Evolutionary conservation across 2,888 invertebrate genomes (phyloP), one percentile per base, ranked within the genome.

Genomic region (Orchesella flavescens): DNA sequence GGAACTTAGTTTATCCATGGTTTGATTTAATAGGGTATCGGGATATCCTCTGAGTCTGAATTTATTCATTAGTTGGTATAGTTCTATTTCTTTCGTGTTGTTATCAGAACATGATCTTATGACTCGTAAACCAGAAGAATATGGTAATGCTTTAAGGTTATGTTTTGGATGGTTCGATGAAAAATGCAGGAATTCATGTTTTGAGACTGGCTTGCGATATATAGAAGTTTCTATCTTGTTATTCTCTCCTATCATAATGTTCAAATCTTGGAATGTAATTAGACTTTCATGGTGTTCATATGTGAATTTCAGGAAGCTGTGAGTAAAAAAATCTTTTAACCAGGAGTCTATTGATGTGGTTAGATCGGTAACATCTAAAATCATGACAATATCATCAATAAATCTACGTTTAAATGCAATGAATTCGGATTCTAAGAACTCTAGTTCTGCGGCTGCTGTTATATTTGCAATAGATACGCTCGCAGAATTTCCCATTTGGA

Each of bases 391-490:
- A 17, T 78, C 78, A 17, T 78, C 78, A 15, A 71, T 78, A 34
- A 78, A 78, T 15, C 78, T 61, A 7, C 71, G 49, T 24, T 61
- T 68, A 23, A 77, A 77, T 1, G 59, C 12, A 44, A 77, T 77
- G 46, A 34, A 7, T 34, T 34, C 34, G 2, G 34, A 34, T 34
- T 4, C 7, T 2, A 34, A 7, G 7, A 4, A 4, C 23, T 82
- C 43, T 21, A 82, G 17, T 65, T 82, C 82, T 15, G 43, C 24
- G 9, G 69, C 61, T 2, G 75, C 76, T 21, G 82, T 82, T 0
- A 82, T 82, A 13, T 75, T 82, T n/a, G 75, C 75, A 1, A 82
- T 57, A 0, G 75, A 53, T 13, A 81, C 81, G 24, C 82, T 82
- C 7, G 69, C 65, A 63, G 43, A 63, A 44, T 24, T 46, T 1